These are phyloP conservation scores for Frankliniella intonsa DNA, from an alignment of 2,888 invertebrate genomes.

Conservation along the genomic window DNA sequence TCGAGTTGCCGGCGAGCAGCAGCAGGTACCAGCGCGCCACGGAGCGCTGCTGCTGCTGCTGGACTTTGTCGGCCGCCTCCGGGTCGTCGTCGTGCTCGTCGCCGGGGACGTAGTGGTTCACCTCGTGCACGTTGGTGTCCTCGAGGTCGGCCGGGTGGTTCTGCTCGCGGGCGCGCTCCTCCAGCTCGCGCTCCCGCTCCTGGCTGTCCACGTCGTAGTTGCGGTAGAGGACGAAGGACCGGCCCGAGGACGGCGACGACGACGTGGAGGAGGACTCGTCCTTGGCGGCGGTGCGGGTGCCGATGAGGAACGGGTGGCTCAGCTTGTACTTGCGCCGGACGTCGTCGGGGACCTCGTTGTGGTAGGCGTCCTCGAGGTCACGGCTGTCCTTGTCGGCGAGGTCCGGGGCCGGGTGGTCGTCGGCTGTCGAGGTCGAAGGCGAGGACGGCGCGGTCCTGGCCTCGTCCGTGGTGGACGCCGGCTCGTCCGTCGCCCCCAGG, in stretches of 20 bases:
- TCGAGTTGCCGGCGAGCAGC: constrained; percentile 42
- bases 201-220: constrained; percentile 39
- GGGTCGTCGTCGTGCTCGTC: constrained; percentile 35
- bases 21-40: constrained; percentile 41
- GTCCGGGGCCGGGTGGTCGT: background rate
- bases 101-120: constrained; percentile 36
- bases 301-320: background rate
- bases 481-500: constrained; percentile 31
- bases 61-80: constrained; percentile 33
- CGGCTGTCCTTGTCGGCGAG: background rate
- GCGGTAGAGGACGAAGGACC: constrained; percentile 35
- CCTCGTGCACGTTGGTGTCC: constrained; percentile 38
- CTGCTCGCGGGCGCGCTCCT: constrained; percentile 2
- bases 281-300: background rate
- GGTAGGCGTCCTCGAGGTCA: background rate
- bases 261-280: constrained; percentile 35
- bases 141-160: constrained; percentile 30
- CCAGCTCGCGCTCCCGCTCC: constrained; percentile 41
- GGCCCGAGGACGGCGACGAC: constrained; percentile 39
- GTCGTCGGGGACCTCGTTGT: constrained; percentile 1
- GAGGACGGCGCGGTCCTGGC: constrained; percentile 24
- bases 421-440: constrained; percentile 28
- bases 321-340: background rate
- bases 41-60: constrained; percentile 11
- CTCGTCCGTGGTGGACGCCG: background rate